A percentile compares a stretch with the other conserved stretches of the same genome.
These are phyloP conservation scores for Andricus curvator DNA, from an alignment of 2,888 invertebrate species.

Conservation along the genomic window DNA sequence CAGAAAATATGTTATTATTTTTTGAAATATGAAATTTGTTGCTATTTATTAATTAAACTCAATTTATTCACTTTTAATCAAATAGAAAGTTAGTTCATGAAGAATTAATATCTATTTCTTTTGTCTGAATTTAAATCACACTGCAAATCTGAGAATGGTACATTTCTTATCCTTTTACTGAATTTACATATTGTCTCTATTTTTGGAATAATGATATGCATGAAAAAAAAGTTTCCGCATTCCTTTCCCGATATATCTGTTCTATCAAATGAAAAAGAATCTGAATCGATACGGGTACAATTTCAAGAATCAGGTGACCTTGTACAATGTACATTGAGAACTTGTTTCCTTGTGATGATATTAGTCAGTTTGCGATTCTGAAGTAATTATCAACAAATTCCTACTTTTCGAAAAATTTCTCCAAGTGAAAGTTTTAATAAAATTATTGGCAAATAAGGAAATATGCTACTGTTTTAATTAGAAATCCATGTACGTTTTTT, in stretches of 20 bases:
- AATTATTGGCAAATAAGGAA: not conserved
- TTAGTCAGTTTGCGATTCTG: not conserved
- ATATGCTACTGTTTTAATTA: not conserved
- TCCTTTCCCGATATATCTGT: not conserved
- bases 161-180: not conserved
- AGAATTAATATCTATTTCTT: too few relatives aligned
- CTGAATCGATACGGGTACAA: constrained; percentile 25
- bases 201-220: not conserved
- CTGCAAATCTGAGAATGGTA: not conserved
- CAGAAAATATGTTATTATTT: too few relatives aligned
- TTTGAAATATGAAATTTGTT: too few relatives aligned
- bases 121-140: too few relatives aligned
- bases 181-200: not conserved
- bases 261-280: constrained; percentile 13
- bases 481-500: not conserved
- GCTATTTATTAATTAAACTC: too few relatives aligned
- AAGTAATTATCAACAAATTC: not conserved
- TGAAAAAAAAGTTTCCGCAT: not conserved
- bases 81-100: too few relatives aligned
- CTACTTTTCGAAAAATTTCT: not conserved
- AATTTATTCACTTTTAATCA: not conserved
- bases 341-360: not conserved
- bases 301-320: constrained; percentile 23
- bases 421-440: not conserved
- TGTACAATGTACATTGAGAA: not conserved